Percentiles rank a stretch among this genome's conserved stretches.
phyloP scores from a whole-genome alignment of 1,140 invertebrate species.

The Radopholus similis region DNA sequence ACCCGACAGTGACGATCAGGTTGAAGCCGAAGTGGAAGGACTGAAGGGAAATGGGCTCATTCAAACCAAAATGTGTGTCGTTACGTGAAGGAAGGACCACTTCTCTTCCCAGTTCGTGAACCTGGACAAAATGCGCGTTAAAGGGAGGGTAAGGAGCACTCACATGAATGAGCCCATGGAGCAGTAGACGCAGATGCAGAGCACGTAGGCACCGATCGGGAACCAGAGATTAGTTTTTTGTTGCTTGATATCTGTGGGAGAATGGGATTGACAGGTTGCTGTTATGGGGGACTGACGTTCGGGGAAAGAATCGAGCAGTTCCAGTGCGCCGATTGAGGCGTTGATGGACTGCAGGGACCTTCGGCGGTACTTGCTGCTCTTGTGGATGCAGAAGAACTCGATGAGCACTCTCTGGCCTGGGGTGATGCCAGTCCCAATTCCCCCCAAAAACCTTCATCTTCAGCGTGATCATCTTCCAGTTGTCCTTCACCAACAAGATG shows the following conservation, averaged over 20 bases:
- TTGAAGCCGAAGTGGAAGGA: conserved; percentile 60
- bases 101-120: conserved; percentile 49
- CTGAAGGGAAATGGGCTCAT: no score
- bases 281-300: conserved; percentile 7
- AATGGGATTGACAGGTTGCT: no score
- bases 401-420: conserved; percentile 31
- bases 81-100: conserved; percentile 60
- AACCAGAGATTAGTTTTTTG: conserved; percentile 52
- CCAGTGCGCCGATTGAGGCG: conserved; percentile 49
- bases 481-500: conserved; percentile 55
- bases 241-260: background rate
- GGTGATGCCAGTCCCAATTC: no score
- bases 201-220: conserved; percentile 58
- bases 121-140: background rate
- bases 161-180: conserved; percentile 59
- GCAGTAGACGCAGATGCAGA: conserved; percentile 59
- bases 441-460: conserved; percentile 56
- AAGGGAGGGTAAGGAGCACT: conserved; percentile 2
- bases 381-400: conserved; percentile 44
- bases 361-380: conserved; percentile 36
- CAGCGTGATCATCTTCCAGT: conserved; percentile 49
- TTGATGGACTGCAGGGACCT: conserved; percentile 55
- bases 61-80: no score
- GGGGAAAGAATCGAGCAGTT: conserved; percentile 41
- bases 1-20: conserved; percentile 58